phyloP scores from a whole-genome alignment of 2,797 vertebrate species.

The Darevskia mixta region DNA sequence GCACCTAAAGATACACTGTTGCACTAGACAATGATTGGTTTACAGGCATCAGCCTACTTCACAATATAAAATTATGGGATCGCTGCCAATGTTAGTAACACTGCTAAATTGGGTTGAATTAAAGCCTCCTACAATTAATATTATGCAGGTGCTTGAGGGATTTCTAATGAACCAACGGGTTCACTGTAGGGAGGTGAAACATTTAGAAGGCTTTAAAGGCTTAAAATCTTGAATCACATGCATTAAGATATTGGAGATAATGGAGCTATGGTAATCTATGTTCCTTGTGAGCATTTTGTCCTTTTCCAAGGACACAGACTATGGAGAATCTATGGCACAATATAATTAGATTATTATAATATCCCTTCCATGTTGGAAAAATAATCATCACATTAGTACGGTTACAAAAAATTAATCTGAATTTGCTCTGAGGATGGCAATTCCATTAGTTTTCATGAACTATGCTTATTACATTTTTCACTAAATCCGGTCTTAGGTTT shows the following conservation, averaged over 20 bases:
- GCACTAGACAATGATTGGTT: background rate
- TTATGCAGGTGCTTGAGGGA: conserved; percentile 23
- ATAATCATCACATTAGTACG: background rate
- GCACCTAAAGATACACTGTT: background rate
- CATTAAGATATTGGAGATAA: conserved; percentile 57
- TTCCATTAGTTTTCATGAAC: conserved; percentile 26
- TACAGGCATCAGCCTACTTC: background rate
- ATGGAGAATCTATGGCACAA: conserved; percentile 41
- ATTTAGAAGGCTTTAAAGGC: conserved; percentile 55
- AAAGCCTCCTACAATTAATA: conserved; percentile 54
- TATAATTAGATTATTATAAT: conserved; percentile 23
- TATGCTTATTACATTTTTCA: background rate
- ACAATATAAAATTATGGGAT: background rate
- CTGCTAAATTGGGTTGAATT: conserved; percentile 32
- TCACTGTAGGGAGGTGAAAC: conserved; percentile 56
- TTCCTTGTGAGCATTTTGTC: conserved; percentile 34
- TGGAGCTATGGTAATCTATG: conserved; percentile 54
- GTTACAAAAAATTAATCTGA: background rate
- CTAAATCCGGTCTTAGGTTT: conserved; percentile 3
- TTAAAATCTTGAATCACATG: conserved; percentile 61
- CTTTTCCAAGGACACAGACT: conserved; percentile 47
- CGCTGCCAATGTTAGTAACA: background rate
- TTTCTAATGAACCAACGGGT: conserved; percentile 55
- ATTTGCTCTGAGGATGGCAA: conserved; percentile 2
- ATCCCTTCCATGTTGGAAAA: background rate